phyloP scores from a whole-genome alignment of 2,797 vertebrate genomes.

The Platalea minor region DNA sequence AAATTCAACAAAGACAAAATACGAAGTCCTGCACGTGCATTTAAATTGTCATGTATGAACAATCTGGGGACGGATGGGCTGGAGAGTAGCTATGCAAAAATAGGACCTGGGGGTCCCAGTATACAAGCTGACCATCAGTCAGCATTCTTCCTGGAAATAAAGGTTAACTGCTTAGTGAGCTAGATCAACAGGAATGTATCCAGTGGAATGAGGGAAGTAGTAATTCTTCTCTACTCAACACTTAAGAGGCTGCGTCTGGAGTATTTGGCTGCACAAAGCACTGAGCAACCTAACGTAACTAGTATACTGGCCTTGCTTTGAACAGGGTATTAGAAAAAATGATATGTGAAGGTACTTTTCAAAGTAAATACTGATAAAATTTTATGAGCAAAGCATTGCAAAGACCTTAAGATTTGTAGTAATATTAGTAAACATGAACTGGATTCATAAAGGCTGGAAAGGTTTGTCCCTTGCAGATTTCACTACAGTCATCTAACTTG shows the following conservation, averaged over 20 bases:
- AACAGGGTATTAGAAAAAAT: not conserved
- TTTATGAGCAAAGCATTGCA: not conserved
- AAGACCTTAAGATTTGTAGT: not conserved
- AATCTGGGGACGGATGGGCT: not conserved
- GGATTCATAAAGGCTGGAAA: not conserved
- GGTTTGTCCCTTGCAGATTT: not conserved
- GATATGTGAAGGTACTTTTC: not conserved
- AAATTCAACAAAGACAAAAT: not conserved
- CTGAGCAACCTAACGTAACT: not conserved
- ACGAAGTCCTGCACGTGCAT: not conserved
- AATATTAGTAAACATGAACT: not conserved
- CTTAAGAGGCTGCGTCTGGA: not conserved
- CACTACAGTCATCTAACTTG: not conserved
- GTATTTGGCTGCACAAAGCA: not conserved
- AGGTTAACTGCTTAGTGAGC: not conserved
- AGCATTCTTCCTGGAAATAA: not conserved
- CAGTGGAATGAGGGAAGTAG: not conserved
- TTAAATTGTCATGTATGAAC: not conserved
- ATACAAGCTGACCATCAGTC: not conserved
- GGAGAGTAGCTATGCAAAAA: not conserved
- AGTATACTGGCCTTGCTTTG: not conserved
- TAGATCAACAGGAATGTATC: not conserved
- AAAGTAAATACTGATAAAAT: not conserved
- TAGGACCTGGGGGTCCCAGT: not conserved
- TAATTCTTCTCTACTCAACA: not conserved